Conservation (phyloP, 1,140 invertebrate species). For the Heterodera schachtii region DNA sequence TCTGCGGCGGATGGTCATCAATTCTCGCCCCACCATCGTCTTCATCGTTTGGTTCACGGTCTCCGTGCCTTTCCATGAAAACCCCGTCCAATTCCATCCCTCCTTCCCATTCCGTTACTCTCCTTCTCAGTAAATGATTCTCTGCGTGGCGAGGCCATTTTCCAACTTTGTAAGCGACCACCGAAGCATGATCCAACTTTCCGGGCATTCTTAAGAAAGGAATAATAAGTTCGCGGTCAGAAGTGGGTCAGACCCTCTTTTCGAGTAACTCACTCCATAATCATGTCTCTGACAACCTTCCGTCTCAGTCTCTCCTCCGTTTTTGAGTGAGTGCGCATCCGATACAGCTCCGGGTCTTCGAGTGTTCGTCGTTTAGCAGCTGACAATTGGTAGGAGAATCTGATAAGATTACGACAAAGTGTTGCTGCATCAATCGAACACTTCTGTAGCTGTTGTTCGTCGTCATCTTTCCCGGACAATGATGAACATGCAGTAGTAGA, state of each 20-base stretch:
- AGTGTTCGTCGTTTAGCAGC: conserved; percentile 77
- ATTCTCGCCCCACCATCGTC: not conserved
- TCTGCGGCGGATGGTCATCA: not conserved
- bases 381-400: conserved; percentile 74
- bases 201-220: conserved; percentile 73
- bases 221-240: no score
- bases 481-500: not conserved
- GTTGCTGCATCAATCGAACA: conserved; percentile 51
- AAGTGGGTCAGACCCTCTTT: not conserved
- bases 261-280: conserved; percentile 67
- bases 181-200: conserved; percentile 87
- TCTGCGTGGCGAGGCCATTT: conserved; percentile 8
- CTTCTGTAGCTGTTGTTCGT: not conserved
- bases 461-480: not conserved
- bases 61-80: conserved; percentile 22
- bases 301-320: conserved; percentile 74
- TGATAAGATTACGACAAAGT: conserved; percentile 77
- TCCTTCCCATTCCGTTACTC: not conserved
- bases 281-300: conserved; percentile 76
- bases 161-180: conserved; percentile 78
- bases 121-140: not conserved
- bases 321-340: conserved; percentile 68
- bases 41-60: not conserved
- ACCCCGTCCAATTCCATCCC: not conserved
- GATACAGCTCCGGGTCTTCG: conserved; percentile 80